Percentiles rank a stretch among this genome's conserved stretches.
phyloP scores from a whole-genome alignment of 2,888 invertebrate species.

The Sphecodes monilicornis region DNA sequence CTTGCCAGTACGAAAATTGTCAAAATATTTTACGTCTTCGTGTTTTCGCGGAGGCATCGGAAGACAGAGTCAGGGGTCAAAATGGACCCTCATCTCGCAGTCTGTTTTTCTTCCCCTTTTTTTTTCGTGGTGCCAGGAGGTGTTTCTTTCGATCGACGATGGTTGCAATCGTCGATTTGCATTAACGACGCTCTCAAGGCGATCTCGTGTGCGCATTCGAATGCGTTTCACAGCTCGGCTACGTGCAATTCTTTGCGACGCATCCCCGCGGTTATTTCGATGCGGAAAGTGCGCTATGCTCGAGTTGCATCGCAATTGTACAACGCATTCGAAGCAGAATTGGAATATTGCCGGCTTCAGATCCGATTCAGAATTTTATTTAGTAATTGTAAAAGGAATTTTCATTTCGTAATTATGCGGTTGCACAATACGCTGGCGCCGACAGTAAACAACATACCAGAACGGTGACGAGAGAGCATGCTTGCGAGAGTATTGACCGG shows the following conservation, averaged over 20 bases:
- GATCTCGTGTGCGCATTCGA: constrained; percentile 30
- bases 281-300: constrained; percentile 9
- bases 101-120: not conserved
- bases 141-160: constrained; percentile 1
- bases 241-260: constrained; percentile 38
- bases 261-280: constrained; percentile 45
- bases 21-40: constrained; percentile 8
- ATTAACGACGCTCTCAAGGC: constrained; percentile 37
- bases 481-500: constrained; percentile 32
- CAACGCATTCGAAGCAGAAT: not conserved
- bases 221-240: constrained; percentile 38
- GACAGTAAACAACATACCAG: constrained; percentile 56
- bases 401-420: constrained; percentile 9
- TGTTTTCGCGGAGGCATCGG: not conserved
- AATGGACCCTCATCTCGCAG: not conserved
- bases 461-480: constrained; percentile 20
- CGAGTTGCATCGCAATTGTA: not conserved
- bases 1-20: constrained; percentile 16
- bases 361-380: not conserved
- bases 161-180: constrained; percentile 25
- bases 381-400: not conserved
- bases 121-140: not conserved
- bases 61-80: not conserved
- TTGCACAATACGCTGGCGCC: constrained; percentile 52
- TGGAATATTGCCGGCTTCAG: not conserved